Base-by-base conservation (phyloP, 2,797 vertebrate species). In the Acestrorhynchus altus region DNA sequence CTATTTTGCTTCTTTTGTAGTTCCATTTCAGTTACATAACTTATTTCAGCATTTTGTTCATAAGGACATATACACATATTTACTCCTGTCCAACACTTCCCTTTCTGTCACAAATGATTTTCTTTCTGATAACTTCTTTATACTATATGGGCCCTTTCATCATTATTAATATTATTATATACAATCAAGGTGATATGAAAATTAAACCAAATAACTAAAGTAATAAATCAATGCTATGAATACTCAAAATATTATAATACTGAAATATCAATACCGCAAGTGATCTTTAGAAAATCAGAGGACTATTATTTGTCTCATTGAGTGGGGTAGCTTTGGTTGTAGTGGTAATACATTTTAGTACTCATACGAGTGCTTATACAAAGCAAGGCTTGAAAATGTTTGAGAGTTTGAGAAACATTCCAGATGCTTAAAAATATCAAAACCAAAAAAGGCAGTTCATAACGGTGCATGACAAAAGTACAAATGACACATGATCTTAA, bases 21-120 rank as follows among this genome's bases (percentile, higher is more conserved):
- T 83, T 83, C 89, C 87, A 76, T 81, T 85, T 87, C 70, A 86
- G 80, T 85, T 90, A 94, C 90, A 91, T 87, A 61, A 90, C 85
- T 87, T 82, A 86, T 88, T 82, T 92, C 83, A 90, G 85, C 84
- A 87, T 89, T 87, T 87, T 87, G 84, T 86, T 86, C 83, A 82
- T 79, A 87, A 89, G 80, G 88, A 93, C 90, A 89, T 90, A 88
- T 87, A 90, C 82, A 92, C 90, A 91, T 86, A 87, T 82, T 90
- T 73, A 91, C 89, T 90, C 52, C 79, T 76, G 64, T 64, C 63
- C 64, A 64, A 66, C 56, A 72, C 78, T 72, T 82, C 64, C 75
- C 59, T 76, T 77, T 76, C 71, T 81, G 81, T 78, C 80, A 80
- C 81, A 83, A 57, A 72, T 74, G 77, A 78, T 77, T 70, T 67